phyloP scores from a whole-genome alignment of 53 echinoderm and acorn worm species.

The Patiria pectinifera region DNA sequence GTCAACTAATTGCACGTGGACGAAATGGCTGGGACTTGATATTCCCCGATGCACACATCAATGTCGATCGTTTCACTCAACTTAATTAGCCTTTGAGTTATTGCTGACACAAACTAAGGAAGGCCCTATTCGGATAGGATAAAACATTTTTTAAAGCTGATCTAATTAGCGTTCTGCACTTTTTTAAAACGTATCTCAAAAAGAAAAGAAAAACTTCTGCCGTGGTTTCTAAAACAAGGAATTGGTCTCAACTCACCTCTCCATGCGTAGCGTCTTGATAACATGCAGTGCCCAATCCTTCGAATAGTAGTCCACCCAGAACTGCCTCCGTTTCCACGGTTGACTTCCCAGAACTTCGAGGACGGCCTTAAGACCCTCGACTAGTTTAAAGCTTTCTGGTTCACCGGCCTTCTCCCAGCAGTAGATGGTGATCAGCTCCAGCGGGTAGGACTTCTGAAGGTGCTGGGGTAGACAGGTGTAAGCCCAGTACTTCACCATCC shows the following conservation, averaged over 20 bases:
- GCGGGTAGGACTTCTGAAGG: constrained; percentile 26
- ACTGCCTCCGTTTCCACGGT: not conserved
- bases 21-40: no score
- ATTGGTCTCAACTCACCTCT: not conserved
- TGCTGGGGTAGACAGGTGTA: not conserved
- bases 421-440: constrained; percentile 57
- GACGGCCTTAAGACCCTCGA: not conserved
- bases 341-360: not conserved
- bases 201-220: no score
- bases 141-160: no score
- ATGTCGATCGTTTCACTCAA: no score
- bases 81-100: no score
- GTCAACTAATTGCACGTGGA: no score
- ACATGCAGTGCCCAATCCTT: not conserved
- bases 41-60: no score
- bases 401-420: constrained; percentile 47
- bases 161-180: no score
- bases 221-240: not conserved
- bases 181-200: no score
- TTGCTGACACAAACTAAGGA: no score
- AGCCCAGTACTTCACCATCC: constrained; percentile 65
- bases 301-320: not conserved
- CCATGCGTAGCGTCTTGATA: not conserved
- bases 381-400: not conserved
- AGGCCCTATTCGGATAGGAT: no score